These are phyloP conservation scores for Acrocera orbiculus DNA, from an alignment of 2,888 invertebrate species.

Conservation along the genomic window DNA sequence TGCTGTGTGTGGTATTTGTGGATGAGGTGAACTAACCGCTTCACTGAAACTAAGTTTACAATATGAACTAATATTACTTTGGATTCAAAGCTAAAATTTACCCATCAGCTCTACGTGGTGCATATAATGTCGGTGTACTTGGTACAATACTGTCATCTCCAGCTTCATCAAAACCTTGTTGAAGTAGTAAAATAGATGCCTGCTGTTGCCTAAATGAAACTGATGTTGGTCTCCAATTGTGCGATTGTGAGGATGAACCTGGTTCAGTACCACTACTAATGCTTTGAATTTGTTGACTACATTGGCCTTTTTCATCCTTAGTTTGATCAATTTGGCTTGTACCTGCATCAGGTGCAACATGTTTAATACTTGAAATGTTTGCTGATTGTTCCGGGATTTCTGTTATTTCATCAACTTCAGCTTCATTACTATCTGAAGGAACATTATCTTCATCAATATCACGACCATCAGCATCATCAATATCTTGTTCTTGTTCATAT, in stretches of 20 bases:
- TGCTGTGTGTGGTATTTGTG: constrained; percentile 45
- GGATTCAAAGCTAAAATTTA: constrained; percentile 18
- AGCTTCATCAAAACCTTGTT: constrained; percentile 28
- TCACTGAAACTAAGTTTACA: constrained; percentile 66
- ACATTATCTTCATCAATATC: constrained; percentile 36
- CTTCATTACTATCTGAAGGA: constrained; percentile 41
- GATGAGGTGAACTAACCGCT: constrained; percentile 80
- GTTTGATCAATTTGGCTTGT: constrained; percentile 18
- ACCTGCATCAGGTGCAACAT: constrained; percentile 29
- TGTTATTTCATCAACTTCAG: constrained; percentile 45
- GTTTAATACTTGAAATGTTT: constrained; percentile 26
- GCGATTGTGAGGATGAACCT: constrained; percentile 13
- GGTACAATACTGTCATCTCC: constrained; percentile 61
- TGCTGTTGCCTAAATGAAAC: constrained; percentile 22
- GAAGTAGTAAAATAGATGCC: constrained; percentile 20
- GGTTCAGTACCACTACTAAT: constrained; percentile 58
- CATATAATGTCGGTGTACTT: constrained; percentile 72
- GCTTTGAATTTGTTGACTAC: constrained; percentile 45
- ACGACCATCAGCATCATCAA: constrained; percentile 37
- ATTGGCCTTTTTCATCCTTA: constrained; percentile 24
- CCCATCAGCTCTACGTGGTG: constrained; percentile 65
- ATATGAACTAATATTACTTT: no score
- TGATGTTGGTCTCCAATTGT: constrained; percentile 22
- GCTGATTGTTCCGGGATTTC: constrained; percentile 45
- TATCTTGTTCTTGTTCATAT: constrained; percentile 34